Conservation (phyloP, 2,113 vertebrate genomes). For the Etia nguti region DNA sequence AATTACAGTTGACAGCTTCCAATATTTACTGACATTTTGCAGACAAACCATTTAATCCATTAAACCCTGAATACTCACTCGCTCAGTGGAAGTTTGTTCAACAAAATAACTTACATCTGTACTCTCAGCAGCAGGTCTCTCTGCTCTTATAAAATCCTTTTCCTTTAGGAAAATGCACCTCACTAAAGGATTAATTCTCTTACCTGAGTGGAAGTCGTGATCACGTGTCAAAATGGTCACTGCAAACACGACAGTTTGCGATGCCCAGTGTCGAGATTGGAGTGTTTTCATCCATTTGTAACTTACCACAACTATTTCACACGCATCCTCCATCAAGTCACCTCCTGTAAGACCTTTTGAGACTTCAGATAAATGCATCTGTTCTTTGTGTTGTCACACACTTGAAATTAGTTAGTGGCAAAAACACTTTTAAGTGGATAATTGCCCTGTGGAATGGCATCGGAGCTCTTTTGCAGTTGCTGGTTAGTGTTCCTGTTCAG, state of each 20-base stretch:
- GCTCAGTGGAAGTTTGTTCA: not conserved
- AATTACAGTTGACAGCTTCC: not conserved
- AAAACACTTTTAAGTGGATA: not conserved
- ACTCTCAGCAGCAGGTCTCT: not conserved
- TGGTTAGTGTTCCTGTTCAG: not conserved
- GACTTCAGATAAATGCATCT: not conserved
- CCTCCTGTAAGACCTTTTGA: not conserved
- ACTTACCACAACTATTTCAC: not conserved
- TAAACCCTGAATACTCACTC: not conserved
- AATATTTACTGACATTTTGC: not conserved
- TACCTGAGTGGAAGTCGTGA: not conserved
- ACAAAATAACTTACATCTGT: not conserved
- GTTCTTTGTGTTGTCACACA: not conserved
- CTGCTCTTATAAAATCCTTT: not conserved
- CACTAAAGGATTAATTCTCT: not conserved
- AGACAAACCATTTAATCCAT: not conserved
- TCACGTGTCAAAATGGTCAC: not conserved
- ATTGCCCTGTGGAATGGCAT: not conserved
- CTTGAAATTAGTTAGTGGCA: not conserved
- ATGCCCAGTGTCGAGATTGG: not conserved
- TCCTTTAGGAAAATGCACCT: not conserved
- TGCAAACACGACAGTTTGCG: not conserved
- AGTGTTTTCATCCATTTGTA: not conserved
- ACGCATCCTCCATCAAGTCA: not conserved
- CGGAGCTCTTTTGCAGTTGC: not conserved